phyloP scores from a whole-genome alignment of 2,797 vertebrate genomes.

The Yasuhikotakia modesta region DNA sequence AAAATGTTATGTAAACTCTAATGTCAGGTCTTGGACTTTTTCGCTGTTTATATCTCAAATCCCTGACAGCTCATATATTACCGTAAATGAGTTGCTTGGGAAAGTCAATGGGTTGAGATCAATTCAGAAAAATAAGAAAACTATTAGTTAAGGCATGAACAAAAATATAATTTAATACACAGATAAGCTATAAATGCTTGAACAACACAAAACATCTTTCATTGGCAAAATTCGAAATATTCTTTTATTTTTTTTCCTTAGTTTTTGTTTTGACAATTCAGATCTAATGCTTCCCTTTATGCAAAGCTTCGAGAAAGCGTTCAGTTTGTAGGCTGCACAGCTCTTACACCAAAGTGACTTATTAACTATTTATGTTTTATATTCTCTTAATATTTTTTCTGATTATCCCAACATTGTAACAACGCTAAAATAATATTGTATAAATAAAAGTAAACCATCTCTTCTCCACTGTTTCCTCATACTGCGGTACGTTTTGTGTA shows the following conservation, averaged over 20 bases:
- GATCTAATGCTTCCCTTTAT: neutral
- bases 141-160: neutral
- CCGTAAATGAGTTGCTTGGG: neutral
- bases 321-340: neutral
- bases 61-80: neutral
- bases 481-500: neutral
- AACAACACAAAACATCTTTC: neutral
- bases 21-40: neutral
- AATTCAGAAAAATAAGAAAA: neutral
- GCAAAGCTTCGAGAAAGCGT: neutral
- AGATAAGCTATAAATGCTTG: neutral
- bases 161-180: neutral
- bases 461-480: neutral
- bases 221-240: neutral
- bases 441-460: neutral
- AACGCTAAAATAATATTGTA: neutral
- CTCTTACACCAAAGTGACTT: neutral
- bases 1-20: no score
- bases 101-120: neutral
- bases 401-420: neutral
- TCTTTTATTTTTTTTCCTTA: neutral
- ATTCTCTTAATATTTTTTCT: neutral
- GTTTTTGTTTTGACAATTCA: neutral
- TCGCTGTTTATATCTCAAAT: neutral
- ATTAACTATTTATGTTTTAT: neutral